Evolutionary conservation across 2,888 invertebrate species (phyloP), one percentile per base, ranked within the genome.

Genomic region (Orthonevra nobilis): DNA sequence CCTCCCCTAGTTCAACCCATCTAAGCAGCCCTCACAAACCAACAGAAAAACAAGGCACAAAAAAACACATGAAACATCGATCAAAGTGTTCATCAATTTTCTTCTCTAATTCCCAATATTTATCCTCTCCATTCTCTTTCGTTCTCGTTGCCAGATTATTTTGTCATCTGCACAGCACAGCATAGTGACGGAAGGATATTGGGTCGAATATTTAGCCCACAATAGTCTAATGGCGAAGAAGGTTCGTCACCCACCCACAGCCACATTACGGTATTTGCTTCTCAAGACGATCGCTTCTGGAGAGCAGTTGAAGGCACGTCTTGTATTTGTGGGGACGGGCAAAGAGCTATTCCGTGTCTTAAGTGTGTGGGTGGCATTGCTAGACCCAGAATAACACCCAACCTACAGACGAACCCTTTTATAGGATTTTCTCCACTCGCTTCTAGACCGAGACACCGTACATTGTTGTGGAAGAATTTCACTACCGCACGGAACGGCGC

Each of bases 51-150:
- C 9, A 14, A 10, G 4, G 17, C 3, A 58, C 26, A 17, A 23
- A 12, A 64, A 52, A 58, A 15, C 28, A 30, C 14, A 70, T 60
- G 40, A 48, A 64, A 48, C 64, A 77, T 77, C 72, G 54, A 74
- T 74, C 74, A 74, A 69, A 74, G 38, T 61, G 74, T 69, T 69
- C 72, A 77, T 77, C 77, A 66, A 72, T 58, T 64, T 77, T 72
- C 56, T 64, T 30, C 63, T 44, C 75, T 70, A 58, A 70, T 70
- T 77, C 64, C 38, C 58, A 72, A 72, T 72, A 64, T 77, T 66
- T 66, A 70, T 77, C 36, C 72, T 72, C 46, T 34, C 20, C 46
- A 7, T 26, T 30, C 19, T 61, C 40, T 14, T 20, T 56, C 34
- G 26, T 44, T 38, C 23, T 44, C 10, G 20, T 17, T 10, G 32